Base-by-base conservation (phyloP, 2,797 vertebrate genomes). In the Hoplostethus mediterraneus region DNA sequence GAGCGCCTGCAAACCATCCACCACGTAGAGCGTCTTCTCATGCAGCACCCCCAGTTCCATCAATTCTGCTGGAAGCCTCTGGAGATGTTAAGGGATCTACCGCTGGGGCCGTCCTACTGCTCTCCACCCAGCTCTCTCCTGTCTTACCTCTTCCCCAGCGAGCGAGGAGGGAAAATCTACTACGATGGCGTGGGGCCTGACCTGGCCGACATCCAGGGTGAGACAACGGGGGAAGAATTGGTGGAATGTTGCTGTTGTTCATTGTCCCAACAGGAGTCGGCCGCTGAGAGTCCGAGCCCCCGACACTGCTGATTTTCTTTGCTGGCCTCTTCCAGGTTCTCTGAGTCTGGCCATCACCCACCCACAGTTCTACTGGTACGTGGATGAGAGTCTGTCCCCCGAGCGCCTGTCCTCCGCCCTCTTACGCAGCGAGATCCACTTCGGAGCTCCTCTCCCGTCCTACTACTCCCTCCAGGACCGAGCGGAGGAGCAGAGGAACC, bases 311-410 rank as follows among this genome's bases (percentile, higher is more conserved):
- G 70, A 63, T 73, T 75, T 72, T 5, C 56, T 2, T 7, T 61
- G 36, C 54, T 1, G 31, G 0, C 57, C 30, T 67, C n/a, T 74
- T 52, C 42, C 80, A 99, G 98, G 98, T 70, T 97, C 97, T 64
- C 87, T 99, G 71, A 96, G 97, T 75, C 90, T 99, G 93, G 98
- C 98, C 79, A 98, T 99, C 94, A 99, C 97, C 45, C 98, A 99
- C 87, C 97, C 98, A 0, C 97, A 99, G 87, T 99, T 99, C 93
- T 99, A 99, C 94, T 99, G 98, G 97, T 99, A 98, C 0, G 98
- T 99, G 90, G 98, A 99, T 0, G 98, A 99, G 90, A 95, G 93
- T 1, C 92, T 99, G 51, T 96, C 97, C 0, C 96, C 95, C 0
- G 97, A 97, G 86, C 96, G 94, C 77, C 95, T 95, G 84, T 97